A percentile compares a stretch with the other conserved stretches of the same genome.
Evolutionary conservation across 2,888 invertebrate species (phyloP).

Genomic region (Pandemis corylana): DNA sequence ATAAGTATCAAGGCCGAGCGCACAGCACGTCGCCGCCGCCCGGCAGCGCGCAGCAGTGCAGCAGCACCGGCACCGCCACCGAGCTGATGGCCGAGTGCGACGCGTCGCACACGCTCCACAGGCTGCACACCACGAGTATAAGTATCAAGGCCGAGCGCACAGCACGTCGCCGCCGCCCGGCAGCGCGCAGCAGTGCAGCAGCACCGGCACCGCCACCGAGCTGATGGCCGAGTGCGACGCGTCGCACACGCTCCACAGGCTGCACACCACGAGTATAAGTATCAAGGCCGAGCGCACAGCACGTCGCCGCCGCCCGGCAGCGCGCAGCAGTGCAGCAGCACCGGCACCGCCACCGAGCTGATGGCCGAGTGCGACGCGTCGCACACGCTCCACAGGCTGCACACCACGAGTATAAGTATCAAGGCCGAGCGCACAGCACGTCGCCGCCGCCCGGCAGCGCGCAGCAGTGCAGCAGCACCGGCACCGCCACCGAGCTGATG

Average conservation of each 20-base stretch:
- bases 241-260: conserved; percentile 96
- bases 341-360: conserved; percentile 95
- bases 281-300: too few species aligned
- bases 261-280: conserved; percentile 69
- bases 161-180: conserved; percentile 97
- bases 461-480: conserved; percentile 96
- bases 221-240: conserved; percentile 97
- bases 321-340: conserved; percentile 97
- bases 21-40: conserved; percentile 97
- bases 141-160: too few species aligned
- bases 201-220: conserved; percentile 95
- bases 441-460: conserved; percentile 97
- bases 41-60: conserved; percentile 97
- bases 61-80: conserved; percentile 94
- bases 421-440: too few species aligned
- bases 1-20: too few species aligned
- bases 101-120: conserved; percentile 97
- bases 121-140: conserved; percentile 82
- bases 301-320: conserved; percentile 97
- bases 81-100: conserved; percentile 97
- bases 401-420: too few species aligned
- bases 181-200: conserved; percentile 97
- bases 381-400: conserved; percentile 95
- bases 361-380: conserved; percentile 97
- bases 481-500: conserved; percentile 96